A percentile compares a stretch with the other conserved stretches of the same genome.
Conservation (phyloP, 2,888 invertebrate genomes). For the Pristionchus entomophagus region DNA sequence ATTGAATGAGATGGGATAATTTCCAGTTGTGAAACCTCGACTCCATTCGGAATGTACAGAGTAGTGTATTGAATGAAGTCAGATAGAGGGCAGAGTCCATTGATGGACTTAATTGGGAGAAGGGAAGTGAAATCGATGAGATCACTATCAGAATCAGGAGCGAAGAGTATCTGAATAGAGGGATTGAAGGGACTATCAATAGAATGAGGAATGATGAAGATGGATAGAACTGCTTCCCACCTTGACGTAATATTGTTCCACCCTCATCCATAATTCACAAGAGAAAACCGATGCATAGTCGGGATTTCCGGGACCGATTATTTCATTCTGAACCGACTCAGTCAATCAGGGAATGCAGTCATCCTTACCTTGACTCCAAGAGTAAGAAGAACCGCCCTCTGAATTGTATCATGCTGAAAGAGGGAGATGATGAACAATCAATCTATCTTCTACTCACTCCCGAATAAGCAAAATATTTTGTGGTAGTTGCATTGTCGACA, state of each 20-base stretch:
- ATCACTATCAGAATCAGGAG: background rate
- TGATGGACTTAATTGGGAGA: background rate
- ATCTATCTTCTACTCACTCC: conserved; percentile 33
- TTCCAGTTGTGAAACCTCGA: background rate
- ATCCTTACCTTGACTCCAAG: background rate
- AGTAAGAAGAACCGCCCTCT: background rate
- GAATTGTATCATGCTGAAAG: conserved; percentile 32
- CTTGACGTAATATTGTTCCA: conserved; percentile 35
- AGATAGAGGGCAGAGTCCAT: conserved; percentile 11
- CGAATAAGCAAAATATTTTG: conserved; percentile 47
- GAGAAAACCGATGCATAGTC: conserved; percentile 41
- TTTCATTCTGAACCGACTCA: background rate
- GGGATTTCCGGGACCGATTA: conserved; percentile 22
- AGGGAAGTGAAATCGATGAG: background rate
- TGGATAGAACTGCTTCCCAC: background rate
- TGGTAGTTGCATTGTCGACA: background rate
- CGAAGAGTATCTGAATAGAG: background rate
- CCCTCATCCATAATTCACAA: conserved; percentile 45
- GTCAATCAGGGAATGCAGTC: background rate
- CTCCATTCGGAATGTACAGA: background rate
- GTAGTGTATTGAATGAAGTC: background rate
- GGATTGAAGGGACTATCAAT: background rate
- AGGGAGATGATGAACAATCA: background rate
- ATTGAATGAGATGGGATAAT: background rate
- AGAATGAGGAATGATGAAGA: background rate